Evolutionary conservation across 30 jellyfish, hydroid and myxozoan genomes (phyloP).

Genomic region (Nemopilema nomurai): DNA sequence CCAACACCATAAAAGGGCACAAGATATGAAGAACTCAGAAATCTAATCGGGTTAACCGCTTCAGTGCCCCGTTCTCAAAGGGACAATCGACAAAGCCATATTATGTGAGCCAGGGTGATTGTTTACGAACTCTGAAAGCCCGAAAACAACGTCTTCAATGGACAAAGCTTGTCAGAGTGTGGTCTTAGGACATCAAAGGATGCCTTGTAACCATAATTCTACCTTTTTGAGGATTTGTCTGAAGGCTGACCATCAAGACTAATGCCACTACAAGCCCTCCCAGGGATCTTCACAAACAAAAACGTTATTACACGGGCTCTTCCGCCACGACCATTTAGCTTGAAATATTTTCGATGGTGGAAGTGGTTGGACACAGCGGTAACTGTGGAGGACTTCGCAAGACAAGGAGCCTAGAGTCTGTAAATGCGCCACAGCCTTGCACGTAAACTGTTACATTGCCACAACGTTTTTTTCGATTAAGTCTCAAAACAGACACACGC

Average conservation of each 20-base stretch:
- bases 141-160: constrained; percentile 39
- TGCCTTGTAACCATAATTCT: background rate
- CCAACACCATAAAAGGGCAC: constrained; percentile 41
- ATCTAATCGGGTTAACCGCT: constrained; percentile 45
- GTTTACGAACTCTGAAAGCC: constrained; percentile 21
- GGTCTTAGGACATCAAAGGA: constrained; percentile 34
- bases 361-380: background rate
- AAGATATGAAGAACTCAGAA: constrained; percentile 1
- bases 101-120: constrained; percentile 21
- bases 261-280: background rate
- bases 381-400: background rate
- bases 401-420: too few species aligned
- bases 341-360: background rate
- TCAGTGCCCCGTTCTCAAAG: constrained; percentile 9
- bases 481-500: background rate
- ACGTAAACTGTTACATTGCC: background rate
- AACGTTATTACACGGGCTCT: background rate
- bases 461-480: background rate
- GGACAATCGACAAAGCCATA: constrained; percentile 45
- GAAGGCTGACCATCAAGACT: background rate
- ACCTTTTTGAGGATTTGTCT: background rate
- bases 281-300: background rate
- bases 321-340: background rate
- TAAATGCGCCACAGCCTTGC: background rate
- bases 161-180: constrained; percentile 52